phyloP scores from a whole-genome alignment of 2,113 vertebrate species.

The Apodemus speciosus region DNA sequence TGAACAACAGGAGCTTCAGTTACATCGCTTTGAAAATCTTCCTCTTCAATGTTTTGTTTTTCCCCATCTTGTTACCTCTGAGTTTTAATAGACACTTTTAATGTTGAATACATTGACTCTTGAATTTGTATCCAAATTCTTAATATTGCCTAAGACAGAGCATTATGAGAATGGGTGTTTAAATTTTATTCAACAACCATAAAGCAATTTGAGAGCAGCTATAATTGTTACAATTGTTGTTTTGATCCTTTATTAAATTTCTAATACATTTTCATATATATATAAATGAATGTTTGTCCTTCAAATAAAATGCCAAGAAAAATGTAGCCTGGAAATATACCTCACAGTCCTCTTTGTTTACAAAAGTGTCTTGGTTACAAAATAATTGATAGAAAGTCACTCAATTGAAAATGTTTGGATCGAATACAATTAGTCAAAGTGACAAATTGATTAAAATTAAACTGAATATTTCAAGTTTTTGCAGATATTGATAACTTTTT shows the following conservation, averaged over 20 bases:
- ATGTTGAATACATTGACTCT: conserved; percentile 29
- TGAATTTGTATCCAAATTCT: conserved; percentile 14
- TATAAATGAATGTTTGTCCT: neutral
- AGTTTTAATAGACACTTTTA: neutral
- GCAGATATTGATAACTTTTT: conserved; percentile 38
- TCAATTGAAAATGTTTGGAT: neutral
- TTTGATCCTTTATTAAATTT: conserved; percentile 51
- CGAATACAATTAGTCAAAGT: conserved; percentile 40
- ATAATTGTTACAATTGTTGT: conserved; percentile 34
- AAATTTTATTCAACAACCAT: conserved; percentile 21
- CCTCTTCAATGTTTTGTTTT: conserved; percentile 11
- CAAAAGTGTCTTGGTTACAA: conserved; percentile 5
- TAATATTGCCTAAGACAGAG: conserved; percentile 42
- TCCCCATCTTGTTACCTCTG: conserved; percentile 10
- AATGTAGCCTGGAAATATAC: neutral
- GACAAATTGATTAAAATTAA: conserved; percentile 53
- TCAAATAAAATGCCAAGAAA: conserved; percentile 33
- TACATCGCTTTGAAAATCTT: neutral
- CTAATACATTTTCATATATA: conserved; percentile 44
- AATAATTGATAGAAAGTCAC: conserved; percentile 52
- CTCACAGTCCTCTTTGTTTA: conserved; percentile 31
- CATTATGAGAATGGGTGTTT: conserved; percentile 9
- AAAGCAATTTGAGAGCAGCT: neutral
- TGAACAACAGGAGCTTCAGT: neutral
- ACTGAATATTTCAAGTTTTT: conserved; percentile 24